Percentiles rank a stretch among this genome's conserved stretches.
These are phyloP conservation scores for Myotis pilosus DNA, from an alignment of 2,797 vertebrate species.

Conservation along the genomic window DNA sequence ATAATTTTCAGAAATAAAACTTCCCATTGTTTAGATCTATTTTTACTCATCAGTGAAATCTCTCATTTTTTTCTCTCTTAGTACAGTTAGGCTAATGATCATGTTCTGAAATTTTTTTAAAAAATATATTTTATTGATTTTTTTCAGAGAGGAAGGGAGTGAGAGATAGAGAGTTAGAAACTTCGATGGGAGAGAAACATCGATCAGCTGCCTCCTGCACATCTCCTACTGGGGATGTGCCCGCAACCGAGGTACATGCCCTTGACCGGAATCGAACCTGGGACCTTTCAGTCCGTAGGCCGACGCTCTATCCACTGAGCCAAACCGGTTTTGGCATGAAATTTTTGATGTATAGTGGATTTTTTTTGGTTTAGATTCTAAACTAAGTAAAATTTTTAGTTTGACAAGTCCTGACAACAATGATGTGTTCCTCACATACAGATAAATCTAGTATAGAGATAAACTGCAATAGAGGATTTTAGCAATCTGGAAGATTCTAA, in stretches of 20 bases:
- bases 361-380: constrained; percentile 27
- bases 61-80: neutral
- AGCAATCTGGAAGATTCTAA: neutral
- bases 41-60: neutral
- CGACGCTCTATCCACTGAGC: too few relatives aligned
- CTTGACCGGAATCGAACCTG: too few relatives aligned
- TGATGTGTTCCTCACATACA: neutral
- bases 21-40: neutral
- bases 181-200: too few relatives aligned
- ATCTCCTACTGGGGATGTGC: too few relatives aligned
- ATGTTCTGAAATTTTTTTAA: constrained; percentile 33
- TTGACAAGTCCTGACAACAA: neutral
- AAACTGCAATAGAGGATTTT: neutral
- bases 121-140: too few relatives aligned
- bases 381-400: neutral
- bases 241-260: too few relatives aligned
- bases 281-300: too few relatives aligned
- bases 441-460: neutral
- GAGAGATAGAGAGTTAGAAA: too few relatives aligned
- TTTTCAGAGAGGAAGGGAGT: too few relatives aligned
- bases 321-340: too few relatives aligned
- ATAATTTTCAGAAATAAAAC: constrained; percentile 23
- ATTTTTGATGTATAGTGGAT: neutral
- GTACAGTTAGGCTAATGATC: neutral
- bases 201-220: too few relatives aligned